These are phyloP conservation scores for Schizopygopsis malacanthus DNA, from an alignment of 2,797 vertebrate genomes.

Conservation along the genomic window DNA sequence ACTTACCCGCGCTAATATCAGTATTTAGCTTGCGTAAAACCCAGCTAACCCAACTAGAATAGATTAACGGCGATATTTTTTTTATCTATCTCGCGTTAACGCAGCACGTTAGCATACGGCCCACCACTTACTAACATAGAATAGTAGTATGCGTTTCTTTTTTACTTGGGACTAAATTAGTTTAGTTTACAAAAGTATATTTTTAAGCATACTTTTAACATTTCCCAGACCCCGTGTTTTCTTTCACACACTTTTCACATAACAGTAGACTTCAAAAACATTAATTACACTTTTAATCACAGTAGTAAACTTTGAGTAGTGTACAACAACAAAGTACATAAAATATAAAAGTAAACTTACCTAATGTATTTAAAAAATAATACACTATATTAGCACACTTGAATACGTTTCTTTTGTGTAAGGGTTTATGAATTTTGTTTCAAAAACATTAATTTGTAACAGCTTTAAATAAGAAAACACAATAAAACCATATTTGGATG, in stretches of 20 bases:
- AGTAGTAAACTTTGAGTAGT: background rate
- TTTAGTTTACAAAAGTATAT: background rate
- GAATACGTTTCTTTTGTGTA: background rate
- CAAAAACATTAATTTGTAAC: background rate
- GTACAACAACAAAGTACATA: background rate
- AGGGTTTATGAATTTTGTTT: background rate
- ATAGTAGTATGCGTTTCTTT: too few species aligned
- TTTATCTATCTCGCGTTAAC: too few species aligned
- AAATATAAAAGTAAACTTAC: background rate
- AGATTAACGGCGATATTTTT: too few species aligned
- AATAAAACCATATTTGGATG: background rate
- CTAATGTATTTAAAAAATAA: background rate
- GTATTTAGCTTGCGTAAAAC: too few species aligned
- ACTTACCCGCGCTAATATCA: too few species aligned
- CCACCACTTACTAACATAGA: too few species aligned
- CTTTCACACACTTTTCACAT: too few species aligned
- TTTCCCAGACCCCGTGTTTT: background rate
- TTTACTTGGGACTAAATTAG: background rate
- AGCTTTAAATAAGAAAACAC: background rate
- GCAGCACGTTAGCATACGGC: too few species aligned
- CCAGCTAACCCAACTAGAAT: too few species aligned
- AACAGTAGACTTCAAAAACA: too few species aligned
- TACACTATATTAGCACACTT: background rate
- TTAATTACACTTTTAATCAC: background rate
- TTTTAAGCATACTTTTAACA: background rate